phyloP scores from a whole-genome alignment of 1,140 invertebrate species.

The Pomacea maculata region DNA sequence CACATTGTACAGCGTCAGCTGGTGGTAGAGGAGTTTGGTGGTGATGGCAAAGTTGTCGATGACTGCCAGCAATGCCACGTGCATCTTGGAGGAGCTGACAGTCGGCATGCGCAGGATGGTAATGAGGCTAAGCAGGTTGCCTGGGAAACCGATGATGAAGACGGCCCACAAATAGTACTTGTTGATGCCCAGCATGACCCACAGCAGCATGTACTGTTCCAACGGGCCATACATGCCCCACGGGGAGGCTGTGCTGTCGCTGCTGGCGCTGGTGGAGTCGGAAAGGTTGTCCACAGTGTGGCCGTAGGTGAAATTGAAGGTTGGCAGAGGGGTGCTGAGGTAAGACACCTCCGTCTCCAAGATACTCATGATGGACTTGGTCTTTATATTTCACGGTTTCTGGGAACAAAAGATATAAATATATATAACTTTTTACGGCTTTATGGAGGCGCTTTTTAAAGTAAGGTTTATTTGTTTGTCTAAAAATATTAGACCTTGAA shows the following conservation, averaged over 20 bases:
- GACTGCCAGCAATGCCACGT: constrained; percentile 40
- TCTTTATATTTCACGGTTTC: too few species aligned
- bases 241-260: neutral
- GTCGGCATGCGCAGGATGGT: constrained; percentile 46
- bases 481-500: too few species aligned
- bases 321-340: neutral
- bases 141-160: constrained; percentile 46
- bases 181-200: constrained; percentile 34
- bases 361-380: too few species aligned
- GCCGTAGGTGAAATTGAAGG: neutral
- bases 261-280: constrained; percentile 1
- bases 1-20: constrained; percentile 35
- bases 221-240: neutral
- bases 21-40: constrained; percentile 40
- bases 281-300: neutral
- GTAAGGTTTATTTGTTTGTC: too few species aligned
- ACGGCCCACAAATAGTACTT: constrained; percentile 50
- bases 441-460: too few species aligned
- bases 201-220: constrained; percentile 20
- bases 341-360: too few species aligned
- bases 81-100: constrained; percentile 46
- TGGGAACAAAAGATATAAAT: too few species aligned
- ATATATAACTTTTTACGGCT: too few species aligned
- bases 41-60: constrained; percentile 36
- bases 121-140: constrained; percentile 46